Evolutionary conservation across 2,888 invertebrate genomes (phyloP).

Genomic region (Oxyteleia sp.): DNA sequence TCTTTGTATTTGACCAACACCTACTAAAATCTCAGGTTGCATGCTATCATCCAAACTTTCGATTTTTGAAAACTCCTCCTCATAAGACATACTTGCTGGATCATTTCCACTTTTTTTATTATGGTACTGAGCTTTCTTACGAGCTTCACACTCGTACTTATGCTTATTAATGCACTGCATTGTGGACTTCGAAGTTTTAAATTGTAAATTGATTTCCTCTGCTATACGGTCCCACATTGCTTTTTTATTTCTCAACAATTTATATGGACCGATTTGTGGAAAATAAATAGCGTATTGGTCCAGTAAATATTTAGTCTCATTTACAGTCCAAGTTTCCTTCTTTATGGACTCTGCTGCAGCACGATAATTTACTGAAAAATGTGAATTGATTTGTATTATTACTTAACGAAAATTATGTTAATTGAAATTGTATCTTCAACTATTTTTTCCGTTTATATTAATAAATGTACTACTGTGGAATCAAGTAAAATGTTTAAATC

Average conservation of each 20-base stretch:
- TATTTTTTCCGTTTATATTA: no score
- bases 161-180: not conserved
- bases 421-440: no score
- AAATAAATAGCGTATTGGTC: not conserved
- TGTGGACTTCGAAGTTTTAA: not conserved
- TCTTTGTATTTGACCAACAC: not conserved
- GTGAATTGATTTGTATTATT: no score
- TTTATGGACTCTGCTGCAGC: not conserved
- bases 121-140: not conserved
- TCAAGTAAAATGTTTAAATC: no score
- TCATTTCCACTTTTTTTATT: not conserved
- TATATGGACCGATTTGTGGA: not conserved
- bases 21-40: not conserved
- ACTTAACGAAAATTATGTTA: no score
- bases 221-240: not conserved
- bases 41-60: conserved; percentile 4
- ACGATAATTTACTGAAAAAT: no score
- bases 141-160: not conserved
- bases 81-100: not conserved
- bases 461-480: no score
- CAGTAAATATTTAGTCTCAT: not conserved
- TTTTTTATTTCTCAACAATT: not conserved
- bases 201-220: not conserved
- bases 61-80: not conserved
- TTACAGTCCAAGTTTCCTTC: not conserved